Evolutionary conservation across 2,113 vertebrate species (phyloP), one percentile per base, ranked within the genome.

Genomic region (Camelus dromedarius): DNA sequence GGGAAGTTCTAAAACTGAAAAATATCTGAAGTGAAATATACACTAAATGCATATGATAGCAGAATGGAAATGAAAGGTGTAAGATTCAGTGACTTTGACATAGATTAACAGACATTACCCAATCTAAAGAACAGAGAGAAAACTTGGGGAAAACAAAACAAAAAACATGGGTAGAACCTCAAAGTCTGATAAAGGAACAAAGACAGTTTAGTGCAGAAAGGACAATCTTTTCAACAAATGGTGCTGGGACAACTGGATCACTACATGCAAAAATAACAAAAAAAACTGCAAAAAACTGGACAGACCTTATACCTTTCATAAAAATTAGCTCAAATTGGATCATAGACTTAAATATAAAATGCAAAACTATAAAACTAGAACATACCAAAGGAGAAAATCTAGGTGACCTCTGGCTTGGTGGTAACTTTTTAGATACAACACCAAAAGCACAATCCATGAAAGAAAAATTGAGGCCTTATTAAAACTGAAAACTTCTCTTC

Each of bases 1-100:
- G 67, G 22, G 12, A 72, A 83, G 76, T 84, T 77, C 62, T 70
- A 93, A 84, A 89, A 93, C 62, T 70, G 52, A 38, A 93, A 69
- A 89, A 56, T n/a, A 77, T 2, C 38, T 66, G 62, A 89, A 56
- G 38, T 88, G 72, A 86, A 72, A 91, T 9, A 56, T 18, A 30
- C 48, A 81, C 32, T 50, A 26, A 46, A 58, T 50, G 50, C 62
- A 14, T 12, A 50, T 76, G 64, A 87, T 6, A 82, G 48, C n/a
- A 86, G 38, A 87, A 90, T 62, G 32, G 58, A 81, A 80, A 80
- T 87, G 26, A 86, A 60, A 24, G 5, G 9, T 81, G n/a, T 56
- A 95, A 38, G 35, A 52, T 7, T 66, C 7, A 90, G 42, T 20
- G 9, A 79, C 48, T 70, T 18, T 56, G 18, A 73, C 16, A 93